phyloP scores from a whole-genome alignment of 2,113 vertebrate species.

The Limanda limanda region DNA sequence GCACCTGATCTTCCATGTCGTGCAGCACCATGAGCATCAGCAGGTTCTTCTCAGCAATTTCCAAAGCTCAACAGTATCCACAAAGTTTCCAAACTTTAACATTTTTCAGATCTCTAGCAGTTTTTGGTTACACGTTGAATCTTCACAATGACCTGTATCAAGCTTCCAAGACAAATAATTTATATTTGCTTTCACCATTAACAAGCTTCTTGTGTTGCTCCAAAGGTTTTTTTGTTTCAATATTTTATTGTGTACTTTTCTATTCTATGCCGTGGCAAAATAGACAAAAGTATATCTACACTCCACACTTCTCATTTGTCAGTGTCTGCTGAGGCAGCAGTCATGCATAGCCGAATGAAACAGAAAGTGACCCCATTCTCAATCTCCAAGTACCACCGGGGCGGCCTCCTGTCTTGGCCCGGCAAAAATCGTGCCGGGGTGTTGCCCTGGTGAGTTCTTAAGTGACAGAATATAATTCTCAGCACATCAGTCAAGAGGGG shows the following conservation, averaged over 20 bases:
- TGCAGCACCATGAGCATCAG: too few species aligned
- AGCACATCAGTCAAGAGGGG: conserved; percentile 69
- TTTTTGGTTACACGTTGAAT: background rate
- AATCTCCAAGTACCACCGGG: conserved; percentile 47
- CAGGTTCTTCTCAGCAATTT: background rate
- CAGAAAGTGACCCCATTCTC: conserved; percentile 65
- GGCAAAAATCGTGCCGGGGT: conserved; percentile 41
- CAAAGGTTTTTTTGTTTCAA: background rate
- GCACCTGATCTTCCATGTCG: background rate
- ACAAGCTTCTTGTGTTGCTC: background rate
- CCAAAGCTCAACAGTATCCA: background rate
- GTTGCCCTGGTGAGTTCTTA: conserved; percentile 48
- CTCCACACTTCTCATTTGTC: conserved; percentile 17
- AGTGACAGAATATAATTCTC: conserved; percentile 74
- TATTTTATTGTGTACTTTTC: background rate
- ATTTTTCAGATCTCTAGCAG: background rate
- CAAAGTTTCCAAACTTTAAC: too few species aligned
- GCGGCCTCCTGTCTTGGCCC: conserved; percentile 23
- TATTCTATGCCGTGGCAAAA: background rate
- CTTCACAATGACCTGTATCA: background rate
- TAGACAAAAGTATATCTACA: background rate
- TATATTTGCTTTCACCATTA: background rate
- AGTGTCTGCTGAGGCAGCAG: conserved; percentile 22
- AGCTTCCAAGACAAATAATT: background rate
- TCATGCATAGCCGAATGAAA: conserved; percentile 33